Base-by-base conservation (phyloP, 2,797 vertebrate species). In the Calcarius lapponicus region DNA sequence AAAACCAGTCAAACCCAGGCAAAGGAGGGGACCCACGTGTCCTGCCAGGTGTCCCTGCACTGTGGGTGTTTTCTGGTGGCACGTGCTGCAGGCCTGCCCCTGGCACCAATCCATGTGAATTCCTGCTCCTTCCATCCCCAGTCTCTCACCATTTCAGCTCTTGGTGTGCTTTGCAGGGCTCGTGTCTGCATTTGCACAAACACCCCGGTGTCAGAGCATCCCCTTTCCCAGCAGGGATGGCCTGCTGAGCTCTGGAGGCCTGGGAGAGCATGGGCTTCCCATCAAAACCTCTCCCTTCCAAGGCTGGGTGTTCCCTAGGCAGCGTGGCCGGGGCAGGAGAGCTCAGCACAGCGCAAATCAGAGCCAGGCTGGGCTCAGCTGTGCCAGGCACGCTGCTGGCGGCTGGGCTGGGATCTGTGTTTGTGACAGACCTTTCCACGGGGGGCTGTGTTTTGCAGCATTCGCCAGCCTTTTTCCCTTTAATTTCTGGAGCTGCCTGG, bases 401-500 rank as follows among this genome's bases (percentile, higher is more conserved):
- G 87, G 69, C 58, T 10, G 58, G 28, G 73, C 86, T 25, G 24
- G 53, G 64, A 14, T 19, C 57, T 2, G 12, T 6, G 4, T 22
- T 71, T 38, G 22, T 17, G 31, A 3, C 80, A 66, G 43, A 31
- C 62, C 64, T 87, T 64, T 79, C 51, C 40, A 20, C 31, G 17
- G 66, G n/a, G 36, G 57, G 81, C 78, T 36, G 78, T 74, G 36
- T 26, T 94, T 64, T 83, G 76, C 79, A 91, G 84, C 85, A 10
- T 18, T 72, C 6, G 0, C 79, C 79, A 93, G 85, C 60, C 42
- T 47, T 57, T 74, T 19, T 31, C 26, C 69, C 89, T 84, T 60
- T 54, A 20, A 66, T 96, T 96, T 80, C 88, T 69, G 57, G 36
- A 86, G 88, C 88, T 94, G 75, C 16, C 50, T 69, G 93, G 74